A percentile compares a stretch with the other conserved stretches of the same genome.
phyloP scores from a whole-genome alignment of 2,113 vertebrate genomes.

The Nyctibius bracteatus region DNA sequence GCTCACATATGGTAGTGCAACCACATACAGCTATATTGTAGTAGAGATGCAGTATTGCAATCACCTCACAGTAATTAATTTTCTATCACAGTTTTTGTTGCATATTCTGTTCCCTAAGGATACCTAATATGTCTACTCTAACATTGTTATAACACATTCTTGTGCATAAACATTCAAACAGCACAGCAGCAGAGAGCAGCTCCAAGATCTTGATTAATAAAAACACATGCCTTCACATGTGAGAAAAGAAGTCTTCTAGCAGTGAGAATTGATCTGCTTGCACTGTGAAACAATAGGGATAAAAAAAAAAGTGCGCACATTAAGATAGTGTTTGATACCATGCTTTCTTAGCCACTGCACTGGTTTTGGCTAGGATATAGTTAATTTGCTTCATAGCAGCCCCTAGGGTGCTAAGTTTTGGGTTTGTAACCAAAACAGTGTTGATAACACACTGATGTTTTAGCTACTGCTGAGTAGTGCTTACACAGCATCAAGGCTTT shows the following conservation, averaged over 20 bases:
- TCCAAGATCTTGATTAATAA: background rate
- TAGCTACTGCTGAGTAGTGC: background rate
- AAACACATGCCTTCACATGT: background rate
- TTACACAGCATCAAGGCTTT: background rate
- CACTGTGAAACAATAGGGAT: background rate
- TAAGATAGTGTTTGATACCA: background rate
- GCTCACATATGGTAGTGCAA: background rate
- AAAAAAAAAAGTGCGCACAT: background rate
- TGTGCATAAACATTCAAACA: background rate
- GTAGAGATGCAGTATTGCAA: background rate
- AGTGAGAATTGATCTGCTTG: background rate
- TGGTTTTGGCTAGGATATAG: background rate
- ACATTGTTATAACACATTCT: background rate
- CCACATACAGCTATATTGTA: background rate
- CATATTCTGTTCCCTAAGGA: background rate
- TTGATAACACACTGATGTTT: background rate
- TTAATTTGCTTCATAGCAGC: background rate
- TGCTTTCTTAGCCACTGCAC: background rate
- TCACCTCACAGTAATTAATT: background rate
- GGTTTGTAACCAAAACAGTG: background rate
- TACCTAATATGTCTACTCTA: background rate
- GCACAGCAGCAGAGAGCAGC: background rate
- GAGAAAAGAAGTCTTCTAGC: background rate
- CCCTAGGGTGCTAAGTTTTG: background rate
- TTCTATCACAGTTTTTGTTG: background rate